Evolutionary conservation across 2,888 invertebrate genomes (phyloP), one percentile per base, ranked within the genome.

Genomic region (Mesochorus sp.): DNA sequence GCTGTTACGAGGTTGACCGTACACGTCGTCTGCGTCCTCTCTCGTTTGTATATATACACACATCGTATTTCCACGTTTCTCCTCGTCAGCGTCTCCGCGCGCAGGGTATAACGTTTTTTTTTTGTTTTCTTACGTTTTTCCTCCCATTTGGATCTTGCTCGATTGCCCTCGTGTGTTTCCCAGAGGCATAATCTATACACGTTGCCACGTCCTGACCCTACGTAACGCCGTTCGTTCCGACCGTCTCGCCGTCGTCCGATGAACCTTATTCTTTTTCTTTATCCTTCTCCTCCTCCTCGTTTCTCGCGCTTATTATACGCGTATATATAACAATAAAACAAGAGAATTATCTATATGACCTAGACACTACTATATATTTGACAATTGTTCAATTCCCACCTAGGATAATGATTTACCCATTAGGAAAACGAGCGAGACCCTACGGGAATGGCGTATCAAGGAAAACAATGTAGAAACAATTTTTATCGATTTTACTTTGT

Each of bases 161-260:
- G 8, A 12, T 34, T 34, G 47, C 80, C 82, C 81, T n/a, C n/a
- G n/a, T 81, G 81, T 12, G 71, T 71, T 71, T 76, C 37, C 64
- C 61, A 66, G 68, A 80, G n/a, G n/a, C 71, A 66, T 71, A 77
- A n/a, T n/a, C n/a, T 76, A 70, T 61, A 53, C 70, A 68, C 76
- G 73, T 80, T 66, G 49, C n/a, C 19, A 51, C 74, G 66, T 80
- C 75, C 80, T 81, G 81, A 81, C 81, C 81, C 83, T 70, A 80
- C 80, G 70, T 77, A 76, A 79, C 78, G 76, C 61, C 57, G n/a
- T n/a, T 70, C 49, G 49, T 34, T 31, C 26, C 14, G 3, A 28
- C 31, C 34, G 34, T 21, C 34, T 6, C 49, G 49, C 64, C 64
- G 47, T 37, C 10, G n/a, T n/a, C n/a, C n/a, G n/a, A n/a, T n/a